Conservation (phyloP, 1,140 invertebrate genomes). For the Apis cerana region DNA sequence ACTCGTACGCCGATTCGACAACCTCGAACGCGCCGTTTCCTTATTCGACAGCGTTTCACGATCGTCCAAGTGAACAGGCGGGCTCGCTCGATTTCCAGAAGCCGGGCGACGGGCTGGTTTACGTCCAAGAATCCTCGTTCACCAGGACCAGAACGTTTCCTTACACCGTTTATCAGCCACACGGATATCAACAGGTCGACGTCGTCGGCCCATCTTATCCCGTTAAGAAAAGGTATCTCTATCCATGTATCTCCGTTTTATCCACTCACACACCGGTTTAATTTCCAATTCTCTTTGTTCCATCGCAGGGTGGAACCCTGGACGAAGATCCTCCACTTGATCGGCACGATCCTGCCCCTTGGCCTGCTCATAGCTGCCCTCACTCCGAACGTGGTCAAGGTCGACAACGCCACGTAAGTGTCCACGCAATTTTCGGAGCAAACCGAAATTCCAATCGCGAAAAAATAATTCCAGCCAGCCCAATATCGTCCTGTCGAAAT, state of each 20-base stretch:
- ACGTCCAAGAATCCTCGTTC: slow-evolving; percentile 63
- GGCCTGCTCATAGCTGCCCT: slow-evolving; percentile 77
- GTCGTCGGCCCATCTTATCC: slow-evolving; percentile 17
- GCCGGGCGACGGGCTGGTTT: slow-evolving; percentile 65
- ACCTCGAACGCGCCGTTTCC: background rate
- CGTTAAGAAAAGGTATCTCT: slow-evolving; percentile 26
- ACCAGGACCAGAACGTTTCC: slow-evolving; percentile 66
- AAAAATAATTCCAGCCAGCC: slow-evolving; percentile 59
- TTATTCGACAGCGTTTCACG: slow-evolving; percentile 16
- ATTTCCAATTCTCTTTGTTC: too few species aligned
- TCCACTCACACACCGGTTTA: too few species aligned
- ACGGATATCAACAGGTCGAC: slow-evolving; percentile 31
- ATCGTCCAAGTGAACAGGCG: slow-evolving; percentile 35
- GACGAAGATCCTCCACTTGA: slow-evolving; percentile 76
- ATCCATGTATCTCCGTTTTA: too few species aligned
- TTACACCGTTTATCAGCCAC: slow-evolving; percentile 65
- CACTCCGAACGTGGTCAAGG: slow-evolving; percentile 71
- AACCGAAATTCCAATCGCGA: slow-evolving; percentile 1
- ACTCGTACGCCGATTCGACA: background rate
- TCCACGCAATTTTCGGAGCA: too few species aligned
- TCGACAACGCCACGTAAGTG: slow-evolving; percentile 73
- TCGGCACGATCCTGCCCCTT: slow-evolving; percentile 76
- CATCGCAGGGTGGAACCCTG: slow-evolving; percentile 69
- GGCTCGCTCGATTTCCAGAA: slow-evolving; percentile 43
- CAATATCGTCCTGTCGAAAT: slow-evolving; percentile 73